These are phyloP conservation scores for Enteromius radiatus DNA, from an alignment of 2,797 vertebrate genomes.

Conservation along the genomic window DNA sequence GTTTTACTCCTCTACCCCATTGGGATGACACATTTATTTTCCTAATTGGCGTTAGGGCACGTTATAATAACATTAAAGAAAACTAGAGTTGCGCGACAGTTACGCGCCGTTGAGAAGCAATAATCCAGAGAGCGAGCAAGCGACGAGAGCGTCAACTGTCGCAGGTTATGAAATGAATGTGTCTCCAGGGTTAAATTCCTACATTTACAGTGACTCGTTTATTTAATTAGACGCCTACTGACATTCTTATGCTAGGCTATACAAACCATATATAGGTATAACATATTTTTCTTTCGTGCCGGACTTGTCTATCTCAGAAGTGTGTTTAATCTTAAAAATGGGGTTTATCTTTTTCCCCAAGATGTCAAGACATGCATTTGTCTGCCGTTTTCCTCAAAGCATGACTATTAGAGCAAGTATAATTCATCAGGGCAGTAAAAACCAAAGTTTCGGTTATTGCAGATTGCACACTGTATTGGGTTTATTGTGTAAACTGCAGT, in stretches of 20 bases:
- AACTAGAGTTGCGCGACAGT: constrained; percentile 20
- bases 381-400: background rate
- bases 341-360: background rate
- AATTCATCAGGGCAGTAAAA: background rate
- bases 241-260: background rate
- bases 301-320: background rate
- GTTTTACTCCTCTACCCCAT: background rate
- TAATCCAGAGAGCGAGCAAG: constrained; percentile 11
- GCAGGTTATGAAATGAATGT: background rate
- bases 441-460: background rate
- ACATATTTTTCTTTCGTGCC: background rate
- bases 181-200: constrained; percentile 28
- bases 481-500: background rate
- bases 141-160: background rate
- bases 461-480: background rate
- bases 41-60: constrained; percentile 21
- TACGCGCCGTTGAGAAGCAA: constrained; percentile 39
- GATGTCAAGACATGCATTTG: background rate
- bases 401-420: background rate
- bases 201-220: constrained; percentile 22
- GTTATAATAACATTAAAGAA: constrained; percentile 43
- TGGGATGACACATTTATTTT: constrained; percentile 12
- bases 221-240: constrained; percentile 51
- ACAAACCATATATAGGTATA: background rate
- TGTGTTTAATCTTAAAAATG: background rate